Conservation (phyloP, 2,113 vertebrate species). For the Mastomys coucha region DNA sequence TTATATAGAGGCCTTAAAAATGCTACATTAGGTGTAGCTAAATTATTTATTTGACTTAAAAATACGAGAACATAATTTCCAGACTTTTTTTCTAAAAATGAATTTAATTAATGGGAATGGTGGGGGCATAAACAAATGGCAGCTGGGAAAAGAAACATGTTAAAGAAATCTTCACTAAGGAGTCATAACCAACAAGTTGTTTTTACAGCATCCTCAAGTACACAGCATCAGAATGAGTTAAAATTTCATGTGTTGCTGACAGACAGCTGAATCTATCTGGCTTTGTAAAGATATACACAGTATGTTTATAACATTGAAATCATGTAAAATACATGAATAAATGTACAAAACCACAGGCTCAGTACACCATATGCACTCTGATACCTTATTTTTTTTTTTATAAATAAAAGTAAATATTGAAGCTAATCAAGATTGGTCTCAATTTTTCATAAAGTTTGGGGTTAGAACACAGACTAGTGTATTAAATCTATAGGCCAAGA, state of each 20-base stretch:
- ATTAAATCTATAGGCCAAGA: slow-evolving; percentile 60
- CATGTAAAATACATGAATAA: slow-evolving; percentile 86
- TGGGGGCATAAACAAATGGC: slow-evolving; percentile 64
- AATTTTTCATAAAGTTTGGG: slow-evolving; percentile 80
- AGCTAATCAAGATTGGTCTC: slow-evolving; percentile 82
- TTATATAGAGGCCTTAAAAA: slow-evolving; percentile 90
- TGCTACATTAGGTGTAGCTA: slow-evolving; percentile 87
- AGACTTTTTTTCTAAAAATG: slow-evolving; percentile 79
- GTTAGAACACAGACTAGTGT: slow-evolving; percentile 29
- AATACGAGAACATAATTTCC: slow-evolving; percentile 83
- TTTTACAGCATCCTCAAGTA: slow-evolving; percentile 68
- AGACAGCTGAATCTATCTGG: slow-evolving; percentile 84
- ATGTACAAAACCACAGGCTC: slow-evolving; percentile 83
- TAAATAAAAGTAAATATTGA: slow-evolving; percentile 85
- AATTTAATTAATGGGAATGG: slow-evolving; percentile 78
- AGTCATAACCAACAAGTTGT: slow-evolving; percentile 76
- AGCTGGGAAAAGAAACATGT: slow-evolving; percentile 82
- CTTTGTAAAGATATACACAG: slow-evolving; percentile 87
- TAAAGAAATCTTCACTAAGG: slow-evolving; percentile 81
- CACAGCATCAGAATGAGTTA: slow-evolving; percentile 77
- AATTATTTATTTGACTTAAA: slow-evolving; percentile 88
- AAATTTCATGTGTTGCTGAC: slow-evolving; percentile 85
- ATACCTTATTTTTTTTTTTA: slow-evolving; percentile 84
- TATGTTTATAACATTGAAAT: slow-evolving; percentile 86
- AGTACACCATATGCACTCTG: slow-evolving; percentile 84